These are phyloP conservation scores for Vidua chalybeata DNA, from an alignment of 2,113 vertebrate genomes.

Conservation along the genomic window DNA sequence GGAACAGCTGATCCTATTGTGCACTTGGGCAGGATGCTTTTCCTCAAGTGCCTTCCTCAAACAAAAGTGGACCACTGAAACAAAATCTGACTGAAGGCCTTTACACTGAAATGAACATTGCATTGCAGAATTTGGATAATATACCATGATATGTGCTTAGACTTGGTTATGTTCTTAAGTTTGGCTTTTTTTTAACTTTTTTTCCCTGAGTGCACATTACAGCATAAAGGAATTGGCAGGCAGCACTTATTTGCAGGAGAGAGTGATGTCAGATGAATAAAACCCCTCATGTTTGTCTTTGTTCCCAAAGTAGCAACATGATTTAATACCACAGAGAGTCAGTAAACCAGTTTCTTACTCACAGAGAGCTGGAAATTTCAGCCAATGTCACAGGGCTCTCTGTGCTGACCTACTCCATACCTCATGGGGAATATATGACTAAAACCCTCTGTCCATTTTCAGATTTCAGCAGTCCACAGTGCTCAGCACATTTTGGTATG, in stretches of 20 bases:
- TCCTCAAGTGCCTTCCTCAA: neutral
- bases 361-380: neutral
- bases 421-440: neutral
- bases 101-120: rapidly evolving
- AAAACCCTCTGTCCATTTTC: neutral
- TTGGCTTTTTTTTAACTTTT: neutral
- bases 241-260: neutral
- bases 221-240: neutral
- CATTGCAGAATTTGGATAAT: neutral
- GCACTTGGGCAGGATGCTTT: neutral
- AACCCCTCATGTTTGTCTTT: neutral
- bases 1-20: neutral
- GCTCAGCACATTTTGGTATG: neutral
- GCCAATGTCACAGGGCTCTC: neutral
- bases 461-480: neutral
- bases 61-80: neutral
- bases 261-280: neutral
- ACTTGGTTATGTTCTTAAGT: neutral
- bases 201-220: neutral
- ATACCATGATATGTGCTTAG: neutral
- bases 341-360: neutral
- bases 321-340: neutral
- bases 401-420: neutral
- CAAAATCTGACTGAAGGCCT: rapidly evolving
- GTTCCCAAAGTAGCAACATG: neutral